phyloP scores from a whole-genome alignment of 2,888 invertebrate species.

The Cerastoderma edule region DNA sequence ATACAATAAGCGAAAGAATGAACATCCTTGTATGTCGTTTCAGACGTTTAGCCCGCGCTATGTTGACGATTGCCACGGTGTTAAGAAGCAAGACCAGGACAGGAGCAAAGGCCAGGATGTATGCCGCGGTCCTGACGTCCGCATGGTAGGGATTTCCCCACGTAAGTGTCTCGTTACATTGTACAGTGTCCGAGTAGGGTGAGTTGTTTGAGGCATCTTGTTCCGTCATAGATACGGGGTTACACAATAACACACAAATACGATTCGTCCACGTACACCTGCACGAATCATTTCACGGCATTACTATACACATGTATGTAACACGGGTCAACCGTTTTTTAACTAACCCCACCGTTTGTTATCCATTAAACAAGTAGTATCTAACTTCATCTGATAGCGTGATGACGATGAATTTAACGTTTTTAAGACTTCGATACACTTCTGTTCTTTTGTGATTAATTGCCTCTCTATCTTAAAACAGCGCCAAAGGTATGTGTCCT shows the following conservation, averaged over 20 bases:
- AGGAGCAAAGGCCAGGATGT: constrained; percentile 33
- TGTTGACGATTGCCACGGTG: constrained; percentile 18
- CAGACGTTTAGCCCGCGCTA: constrained; percentile 46
- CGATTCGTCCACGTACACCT: neutral
- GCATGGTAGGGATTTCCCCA: constrained; percentile 9
- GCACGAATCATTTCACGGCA: neutral
- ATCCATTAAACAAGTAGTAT: too few relatives aligned
- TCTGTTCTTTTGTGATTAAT: too few relatives aligned
- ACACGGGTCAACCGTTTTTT: neutral
- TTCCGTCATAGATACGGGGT: constrained; percentile 20
- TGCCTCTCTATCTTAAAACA: too few relatives aligned
- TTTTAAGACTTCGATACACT: too few relatives aligned
- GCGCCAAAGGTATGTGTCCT: too few relatives aligned
- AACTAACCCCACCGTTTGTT: neutral
- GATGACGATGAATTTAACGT: too few relatives aligned
- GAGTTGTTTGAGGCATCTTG: neutral
- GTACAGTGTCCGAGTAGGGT: neutral
- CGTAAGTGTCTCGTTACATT: constrained; percentile 20
- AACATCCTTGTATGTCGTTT: constrained; percentile 75
- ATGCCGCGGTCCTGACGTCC: constrained; percentile 6
- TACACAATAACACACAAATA: too few relatives aligned
- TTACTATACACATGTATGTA: neutral
- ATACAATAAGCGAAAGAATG: constrained; percentile 75
- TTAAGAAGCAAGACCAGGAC: constrained; percentile 32
- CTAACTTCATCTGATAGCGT: too few relatives aligned